A percentile compares a stretch with the other conserved stretches of the same genome.
Conservation (phyloP, 2,113 vertebrate genomes). For the Mandrillus leucophaeus region DNA sequence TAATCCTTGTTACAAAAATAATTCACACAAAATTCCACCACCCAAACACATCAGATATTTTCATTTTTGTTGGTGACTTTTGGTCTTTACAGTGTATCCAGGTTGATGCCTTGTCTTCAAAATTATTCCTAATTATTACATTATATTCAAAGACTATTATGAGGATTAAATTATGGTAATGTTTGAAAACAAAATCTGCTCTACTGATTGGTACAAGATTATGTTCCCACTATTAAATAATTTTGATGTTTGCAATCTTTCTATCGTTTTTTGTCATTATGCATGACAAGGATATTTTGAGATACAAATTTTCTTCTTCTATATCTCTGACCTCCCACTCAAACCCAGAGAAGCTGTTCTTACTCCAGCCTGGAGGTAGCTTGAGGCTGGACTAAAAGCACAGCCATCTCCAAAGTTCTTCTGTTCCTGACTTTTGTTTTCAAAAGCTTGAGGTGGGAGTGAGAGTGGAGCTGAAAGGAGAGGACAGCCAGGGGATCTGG, state of each 20-base stretch:
- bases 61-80: conserved; percentile 42
- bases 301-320: conserved; percentile 18
- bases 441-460: background rate
- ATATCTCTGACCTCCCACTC: background rate
- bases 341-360: background rate
- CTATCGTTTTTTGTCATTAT: background rate
- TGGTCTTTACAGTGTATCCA: background rate
- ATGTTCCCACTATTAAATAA: background rate
- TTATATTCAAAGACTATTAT: conserved; percentile 37
- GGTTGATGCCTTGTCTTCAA: conserved; percentile 28
- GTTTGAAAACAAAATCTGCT: background rate
- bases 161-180: conserved; percentile 32
- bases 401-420: background rate
- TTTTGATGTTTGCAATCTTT: background rate
- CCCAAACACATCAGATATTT: conserved; percentile 51
- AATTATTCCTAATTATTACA: conserved; percentile 40
- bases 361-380: background rate
- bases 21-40: conserved; percentile 45
- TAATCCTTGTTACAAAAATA: conserved; percentile 43
- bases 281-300: background rate
- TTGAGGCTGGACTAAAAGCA: background rate
- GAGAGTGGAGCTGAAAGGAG: background rate
- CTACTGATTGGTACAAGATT: background rate
- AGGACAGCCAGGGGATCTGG: background rate
- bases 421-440: background rate